These are phyloP conservation scores for Drosophila sechellia DNA, from an alignment of 1,140 invertebrate genomes.

Conservation along the genomic window DNA sequence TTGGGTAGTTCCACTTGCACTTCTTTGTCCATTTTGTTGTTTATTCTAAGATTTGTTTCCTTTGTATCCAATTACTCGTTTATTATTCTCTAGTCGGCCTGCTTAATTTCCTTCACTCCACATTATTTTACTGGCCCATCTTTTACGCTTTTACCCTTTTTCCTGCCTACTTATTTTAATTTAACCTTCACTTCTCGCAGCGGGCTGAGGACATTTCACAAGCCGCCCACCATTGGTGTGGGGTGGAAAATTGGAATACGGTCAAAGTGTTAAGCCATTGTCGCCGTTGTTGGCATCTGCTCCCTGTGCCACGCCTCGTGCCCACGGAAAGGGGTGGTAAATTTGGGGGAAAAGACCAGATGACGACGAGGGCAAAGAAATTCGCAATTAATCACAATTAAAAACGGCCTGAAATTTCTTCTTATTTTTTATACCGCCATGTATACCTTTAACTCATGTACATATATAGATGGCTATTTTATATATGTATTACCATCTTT, in stretches of 20 bases:
- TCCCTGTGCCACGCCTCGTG: conserved; percentile 14
- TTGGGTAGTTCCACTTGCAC: too few relatives aligned
- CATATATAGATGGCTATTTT: neutral
- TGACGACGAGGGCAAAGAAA: conserved; percentile 18
- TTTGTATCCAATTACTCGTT: neutral
- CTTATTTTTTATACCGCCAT: conserved; percentile 1
- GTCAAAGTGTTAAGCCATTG: conserved; percentile 50
- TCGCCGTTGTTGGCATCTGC: conserved; percentile 52
- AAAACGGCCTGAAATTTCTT: conserved; percentile 27
- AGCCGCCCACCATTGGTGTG: too few relatives aligned
- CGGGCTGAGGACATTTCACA: neutral
- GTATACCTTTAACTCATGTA: conserved; percentile 5
- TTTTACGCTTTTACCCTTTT: neutral
- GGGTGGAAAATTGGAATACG: conserved; percentile 7
- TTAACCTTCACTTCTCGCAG: conserved; percentile 37
- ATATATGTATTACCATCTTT: neutral
- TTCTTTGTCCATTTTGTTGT: neutral
- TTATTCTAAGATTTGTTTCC: neutral
- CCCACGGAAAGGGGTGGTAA: conserved; percentile 2
- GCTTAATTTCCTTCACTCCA: conserved; percentile 2
- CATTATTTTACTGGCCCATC: neutral
- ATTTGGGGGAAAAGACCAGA: neutral
- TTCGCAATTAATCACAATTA: conserved; percentile 50
- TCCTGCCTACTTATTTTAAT: conserved; percentile 50
- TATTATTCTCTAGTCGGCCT: too few relatives aligned